Evolutionary conservation across 2,888 invertebrate species (phyloP).

Genomic region (Drosophila atroscutellata): DNA sequence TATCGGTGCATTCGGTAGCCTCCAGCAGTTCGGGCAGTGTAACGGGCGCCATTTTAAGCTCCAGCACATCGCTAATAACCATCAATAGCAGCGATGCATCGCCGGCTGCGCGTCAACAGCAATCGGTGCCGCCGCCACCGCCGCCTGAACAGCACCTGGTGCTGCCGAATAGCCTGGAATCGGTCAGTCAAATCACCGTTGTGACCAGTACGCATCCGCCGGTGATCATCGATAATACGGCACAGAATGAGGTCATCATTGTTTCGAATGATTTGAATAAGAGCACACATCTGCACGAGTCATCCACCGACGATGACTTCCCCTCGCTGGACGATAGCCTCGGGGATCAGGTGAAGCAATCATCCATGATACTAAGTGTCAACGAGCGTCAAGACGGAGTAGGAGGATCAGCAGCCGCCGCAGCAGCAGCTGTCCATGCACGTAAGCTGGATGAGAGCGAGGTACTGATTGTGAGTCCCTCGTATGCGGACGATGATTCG

Average conservation of each 20-base stretch:
- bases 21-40: conserved; percentile 59
- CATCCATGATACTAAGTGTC: conserved; percentile 83
- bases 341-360: conserved; percentile 85
- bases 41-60: conserved; percentile 71
- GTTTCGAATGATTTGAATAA: conserved; percentile 92
- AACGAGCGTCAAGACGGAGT: conserved; percentile 58
- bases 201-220: conserved; percentile 93
- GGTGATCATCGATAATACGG: conserved; percentile 88
- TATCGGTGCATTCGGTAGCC: conserved; percentile 77
- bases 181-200: conserved; percentile 92
- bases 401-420: conserved; percentile 1
- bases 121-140: conserved; percentile 41
- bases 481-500: conserved; percentile 88
- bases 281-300: conserved; percentile 87
- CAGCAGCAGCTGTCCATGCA: conserved; percentile 80
- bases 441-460: conserved; percentile 94
- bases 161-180: conserved; percentile 90
- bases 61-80: conserved; percentile 84
- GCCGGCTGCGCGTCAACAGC: conserved; percentile 68
- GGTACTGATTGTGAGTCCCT: conserved; percentile 92
- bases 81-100: conserved; percentile 83
- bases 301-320: conserved; percentile 91
- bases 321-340: conserved; percentile 92
- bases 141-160: conserved; percentile 84
- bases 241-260: conserved; percentile 90